These are phyloP conservation scores for Osmerus mordax DNA, from an alignment of 2,113 vertebrate genomes.

Conservation along the genomic window DNA sequence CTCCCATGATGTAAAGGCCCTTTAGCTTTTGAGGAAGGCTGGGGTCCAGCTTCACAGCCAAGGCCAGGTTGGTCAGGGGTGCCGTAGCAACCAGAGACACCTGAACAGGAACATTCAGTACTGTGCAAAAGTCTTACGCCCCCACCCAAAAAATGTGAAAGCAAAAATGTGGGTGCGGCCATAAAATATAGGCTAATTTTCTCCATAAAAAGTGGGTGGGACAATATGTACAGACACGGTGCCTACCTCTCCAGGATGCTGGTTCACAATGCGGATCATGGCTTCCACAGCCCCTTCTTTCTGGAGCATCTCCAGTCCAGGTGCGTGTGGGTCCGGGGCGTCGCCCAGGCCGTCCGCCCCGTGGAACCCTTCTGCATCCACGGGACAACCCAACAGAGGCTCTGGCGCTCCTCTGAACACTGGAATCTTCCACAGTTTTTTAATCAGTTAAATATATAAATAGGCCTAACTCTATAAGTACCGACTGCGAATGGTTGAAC, in stretches of 20 bases:
- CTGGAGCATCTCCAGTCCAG: conserved; percentile 60
- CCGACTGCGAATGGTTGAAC: too few relatives aligned
- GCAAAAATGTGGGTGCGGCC: too few relatives aligned
- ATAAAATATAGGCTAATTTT: too few relatives aligned
- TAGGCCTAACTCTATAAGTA: neutral
- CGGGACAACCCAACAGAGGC: conserved; percentile 43
- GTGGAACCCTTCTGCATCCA: conserved; percentile 50
- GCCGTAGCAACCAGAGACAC: conserved; percentile 63
- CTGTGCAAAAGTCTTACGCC: neutral
- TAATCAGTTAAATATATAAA: neutral
- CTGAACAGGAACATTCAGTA: conserved; percentile 23
- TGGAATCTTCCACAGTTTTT: conserved; percentile 58
- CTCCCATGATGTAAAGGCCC: conserved; percentile 75
- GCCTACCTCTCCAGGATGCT: conserved; percentile 65
- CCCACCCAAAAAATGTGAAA: too few relatives aligned
- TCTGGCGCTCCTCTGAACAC: conserved; percentile 55
- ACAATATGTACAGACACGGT: too few relatives aligned
- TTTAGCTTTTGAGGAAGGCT: conserved; percentile 65
- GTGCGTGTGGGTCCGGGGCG: conserved; percentile 59
- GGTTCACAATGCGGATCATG: conserved; percentile 57
- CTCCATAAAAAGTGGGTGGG: too few relatives aligned
- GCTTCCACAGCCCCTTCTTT: conserved; percentile 56
- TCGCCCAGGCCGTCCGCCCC: conserved; percentile 72
- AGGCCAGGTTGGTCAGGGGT: conserved; percentile 73
- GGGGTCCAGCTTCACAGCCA: conserved; percentile 69